A percentile compares a stretch with the other conserved stretches of the same genome.
Evolutionary conservation across 2,888 invertebrate species (phyloP).

Genomic region (Dyspetes luteomarginatus): DNA sequence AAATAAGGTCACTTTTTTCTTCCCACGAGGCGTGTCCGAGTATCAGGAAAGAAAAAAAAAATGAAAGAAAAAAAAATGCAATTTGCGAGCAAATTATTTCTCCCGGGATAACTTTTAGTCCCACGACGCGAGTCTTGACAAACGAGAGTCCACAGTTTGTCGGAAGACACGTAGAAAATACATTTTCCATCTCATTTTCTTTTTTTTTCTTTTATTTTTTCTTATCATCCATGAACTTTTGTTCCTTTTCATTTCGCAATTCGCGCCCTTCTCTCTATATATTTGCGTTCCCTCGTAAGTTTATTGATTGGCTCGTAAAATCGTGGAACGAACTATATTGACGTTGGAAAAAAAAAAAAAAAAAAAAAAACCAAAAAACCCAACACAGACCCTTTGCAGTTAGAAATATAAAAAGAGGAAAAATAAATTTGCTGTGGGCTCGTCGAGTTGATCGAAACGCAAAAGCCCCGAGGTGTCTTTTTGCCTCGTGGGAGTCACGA

Average conservation of each 20-base stretch:
- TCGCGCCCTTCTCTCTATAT: no score
- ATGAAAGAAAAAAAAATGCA: slow-evolving; percentile 52
- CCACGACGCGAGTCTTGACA: slow-evolving; percentile 18
- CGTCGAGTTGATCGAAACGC: slow-evolving; percentile 44
- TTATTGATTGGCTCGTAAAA: slow-evolving; percentile 42
- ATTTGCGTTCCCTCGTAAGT: neutral
- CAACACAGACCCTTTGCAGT: slow-evolving; percentile 26
- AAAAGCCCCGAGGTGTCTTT: slow-evolving; percentile 9
- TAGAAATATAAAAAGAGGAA: slow-evolving; percentile 22
- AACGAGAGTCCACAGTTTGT: slow-evolving; percentile 8
- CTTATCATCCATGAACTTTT: neutral
- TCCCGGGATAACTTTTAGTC: slow-evolving; percentile 34
- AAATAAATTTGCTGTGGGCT: slow-evolving; percentile 4
- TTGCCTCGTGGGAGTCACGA: slow-evolving; percentile 33
- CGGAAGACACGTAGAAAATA: neutral
- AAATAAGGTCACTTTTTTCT: neutral
- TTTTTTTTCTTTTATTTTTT: neutral
- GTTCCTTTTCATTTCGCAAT: neutral
- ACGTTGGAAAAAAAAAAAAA: no score
- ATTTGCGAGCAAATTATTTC: slow-evolving; percentile 50
- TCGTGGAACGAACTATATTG: slow-evolving; percentile 7
- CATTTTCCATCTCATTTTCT: neutral
- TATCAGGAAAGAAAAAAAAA: no score
- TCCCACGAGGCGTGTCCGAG: neutral
- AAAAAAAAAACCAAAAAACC: no score